phyloP scores from a whole-genome alignment of 2,113 vertebrate species.

The Dolichallabes microphthalmus region DNA sequence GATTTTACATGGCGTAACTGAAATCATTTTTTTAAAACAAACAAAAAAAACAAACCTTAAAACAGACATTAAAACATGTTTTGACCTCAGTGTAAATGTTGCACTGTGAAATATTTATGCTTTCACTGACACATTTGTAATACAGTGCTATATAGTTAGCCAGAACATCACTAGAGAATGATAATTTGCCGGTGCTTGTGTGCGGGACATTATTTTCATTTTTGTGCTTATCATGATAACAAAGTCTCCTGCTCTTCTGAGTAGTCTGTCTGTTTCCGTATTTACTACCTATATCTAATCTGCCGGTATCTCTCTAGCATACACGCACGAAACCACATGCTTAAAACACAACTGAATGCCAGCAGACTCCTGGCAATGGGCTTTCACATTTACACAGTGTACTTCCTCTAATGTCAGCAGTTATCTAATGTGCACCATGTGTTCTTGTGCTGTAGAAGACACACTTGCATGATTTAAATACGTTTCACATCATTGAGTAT shows the following conservation, averaged over 20 bases:
- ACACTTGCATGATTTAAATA: background rate
- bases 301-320: slow-evolving; percentile 43
- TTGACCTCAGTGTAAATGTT: background rate
- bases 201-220: slow-evolving; percentile 33
- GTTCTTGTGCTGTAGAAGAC: background rate
- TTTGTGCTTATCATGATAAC: slow-evolving; percentile 39
- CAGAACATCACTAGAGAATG: background rate
- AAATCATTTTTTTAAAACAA: background rate
- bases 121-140: background rate
- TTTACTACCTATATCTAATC: slow-evolving; percentile 53
- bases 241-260: slow-evolving; percentile 31
- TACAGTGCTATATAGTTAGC: background rate
- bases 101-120: background rate
- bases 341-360: slow-evolving; percentile 7
- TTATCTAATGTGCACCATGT: background rate
- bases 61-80: background rate
- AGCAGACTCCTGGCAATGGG: background rate
- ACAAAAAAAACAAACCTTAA: background rate
- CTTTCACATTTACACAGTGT: background rate
- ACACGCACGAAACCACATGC: background rate
- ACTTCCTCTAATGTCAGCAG: background rate
- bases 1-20: background rate
- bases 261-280: slow-evolving; percentile 34
- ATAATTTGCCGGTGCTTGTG: background rate
- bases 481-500: background rate